Evolutionary conservation across 2,113 vertebrate species (phyloP).

Genomic region (Pelodiscus sinensis): DNA sequence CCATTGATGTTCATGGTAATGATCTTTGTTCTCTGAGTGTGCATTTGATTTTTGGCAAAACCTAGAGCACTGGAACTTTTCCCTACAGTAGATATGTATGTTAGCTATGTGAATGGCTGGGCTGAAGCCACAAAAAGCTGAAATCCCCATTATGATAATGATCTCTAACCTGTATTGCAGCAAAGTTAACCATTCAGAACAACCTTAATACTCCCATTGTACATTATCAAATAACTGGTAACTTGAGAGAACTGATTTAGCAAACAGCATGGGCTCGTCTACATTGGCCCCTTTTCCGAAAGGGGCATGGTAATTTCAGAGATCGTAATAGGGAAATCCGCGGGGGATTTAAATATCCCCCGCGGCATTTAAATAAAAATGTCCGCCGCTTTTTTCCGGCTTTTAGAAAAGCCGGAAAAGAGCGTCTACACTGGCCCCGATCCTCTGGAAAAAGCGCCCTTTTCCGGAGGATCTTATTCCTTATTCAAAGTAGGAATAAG

Average conservation of each 20-base stretch:
- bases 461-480: no score
- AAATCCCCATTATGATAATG: neutral
- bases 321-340: no score
- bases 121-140: neutral
- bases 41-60: neutral
- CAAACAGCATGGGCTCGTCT: no score
- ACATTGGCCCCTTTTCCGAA: no score
- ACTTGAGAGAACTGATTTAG: neutral
- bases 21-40: neutral
- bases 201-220: neutral
- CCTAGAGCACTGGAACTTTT: neutral
- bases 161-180: neutral
- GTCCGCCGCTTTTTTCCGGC: no score
- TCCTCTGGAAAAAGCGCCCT: no score
- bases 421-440: no score
- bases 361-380: no score
- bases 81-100: neutral
- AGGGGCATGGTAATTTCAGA: no score
- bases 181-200: neutral
- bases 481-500: no score
- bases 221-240: neutral
- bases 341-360: no score
- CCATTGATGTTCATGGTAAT: neutral
- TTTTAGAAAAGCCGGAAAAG: no score
- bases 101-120: neutral